Evolutionary conservation across 1,140 invertebrate genomes (phyloP), one percentile per base, ranked within the genome.

Genomic region (Drosophila busckii): DNA sequence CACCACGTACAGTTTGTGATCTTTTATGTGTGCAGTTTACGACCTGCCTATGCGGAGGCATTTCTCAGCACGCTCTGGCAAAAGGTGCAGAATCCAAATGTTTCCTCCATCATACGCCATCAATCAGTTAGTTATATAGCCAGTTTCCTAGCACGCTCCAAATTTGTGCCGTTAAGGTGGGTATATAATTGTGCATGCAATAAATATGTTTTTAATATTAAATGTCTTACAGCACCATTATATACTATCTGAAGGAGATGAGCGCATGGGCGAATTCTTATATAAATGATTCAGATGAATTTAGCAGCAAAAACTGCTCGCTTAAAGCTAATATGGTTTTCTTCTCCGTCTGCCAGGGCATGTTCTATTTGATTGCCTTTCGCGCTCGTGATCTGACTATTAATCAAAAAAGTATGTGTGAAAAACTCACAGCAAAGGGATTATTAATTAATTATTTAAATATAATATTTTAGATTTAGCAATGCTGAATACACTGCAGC

Each of bases 321-420:
- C 54, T 89, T 1, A 91, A 92, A 80, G 90, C 92, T 2, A 96
- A 98, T 86, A 89, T 90, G 17, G 92, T 96, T 1, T 98, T 98
- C 88, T 97, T 97, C 86, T 91, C 93, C 8, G 91, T 97, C 6
- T 97, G 96, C 78, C 96, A 98, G 88, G 92, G 94, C 0, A 88
- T 97, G 19, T 98, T 98, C 86, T 97, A 98, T 88, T 89, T 97
- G 2, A 92, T 98, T 46, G 92, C 94, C 0, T 97, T 97, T 86
- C 92, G 95, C 61, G 93, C 95, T 78, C 93, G 92, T 70, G 94
- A 97, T 83, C 89, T 98, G 50, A 91, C 95, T 45, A 90, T 91
- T 50, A 92, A 87, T 60, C 92, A 92, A 70, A 93, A 92, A 89
- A 91, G 94, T 95, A 88, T 91, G 89, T 90, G n/a, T 9, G 16